Evolutionary conservation across 2,888 invertebrate genomes (phyloP).

Genomic region (Minunthozetes semirufus): DNA sequence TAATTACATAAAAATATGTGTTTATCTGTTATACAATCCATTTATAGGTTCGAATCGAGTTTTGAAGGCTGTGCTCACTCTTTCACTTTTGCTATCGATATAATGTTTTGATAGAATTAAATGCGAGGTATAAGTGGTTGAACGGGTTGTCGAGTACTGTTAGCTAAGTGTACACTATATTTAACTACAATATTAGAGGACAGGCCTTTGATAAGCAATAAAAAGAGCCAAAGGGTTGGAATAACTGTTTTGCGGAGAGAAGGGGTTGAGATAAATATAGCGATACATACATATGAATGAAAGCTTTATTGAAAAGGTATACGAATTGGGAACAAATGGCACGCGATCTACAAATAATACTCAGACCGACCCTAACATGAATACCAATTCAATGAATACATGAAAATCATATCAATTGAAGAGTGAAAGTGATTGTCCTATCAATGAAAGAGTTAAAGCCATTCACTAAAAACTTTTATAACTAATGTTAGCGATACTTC

Average conservation of each 20-base stretch:
- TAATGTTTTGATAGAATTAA: constrained; percentile 3
- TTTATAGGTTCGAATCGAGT: not conserved
- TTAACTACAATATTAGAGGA: constrained; percentile 2
- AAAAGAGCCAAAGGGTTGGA: constrained; percentile 18
- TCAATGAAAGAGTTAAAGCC: constrained; percentile 24
- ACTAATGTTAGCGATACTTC: not conserved
- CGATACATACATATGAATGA: not conserved
- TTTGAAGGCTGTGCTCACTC: not conserved
- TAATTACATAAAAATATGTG: not conserved
- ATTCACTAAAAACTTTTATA: not conserved
- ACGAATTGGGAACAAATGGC: constrained; percentile 24
- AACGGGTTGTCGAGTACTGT: constrained; percentile 16
- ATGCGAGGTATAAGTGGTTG: constrained; percentile 6
- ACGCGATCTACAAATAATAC: constrained; percentile 14
- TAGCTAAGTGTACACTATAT: not conserved
- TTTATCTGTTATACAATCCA: not conserved
- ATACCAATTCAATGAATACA: not conserved
- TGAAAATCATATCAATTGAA: not conserved
- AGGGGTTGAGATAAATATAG: constrained; percentile 24
- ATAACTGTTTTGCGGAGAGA: constrained; percentile 7
- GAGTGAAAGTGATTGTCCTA: not conserved
- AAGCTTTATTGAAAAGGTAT: constrained; percentile 22
- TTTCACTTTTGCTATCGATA: not conserved
- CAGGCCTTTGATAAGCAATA: not conserved
- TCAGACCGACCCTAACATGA: not conserved